A percentile compares a stretch with the other conserved stretches of the same genome.
phyloP scores from a whole-genome alignment of 2,888 invertebrate species.

The Eumerus sabulonum region DNA sequence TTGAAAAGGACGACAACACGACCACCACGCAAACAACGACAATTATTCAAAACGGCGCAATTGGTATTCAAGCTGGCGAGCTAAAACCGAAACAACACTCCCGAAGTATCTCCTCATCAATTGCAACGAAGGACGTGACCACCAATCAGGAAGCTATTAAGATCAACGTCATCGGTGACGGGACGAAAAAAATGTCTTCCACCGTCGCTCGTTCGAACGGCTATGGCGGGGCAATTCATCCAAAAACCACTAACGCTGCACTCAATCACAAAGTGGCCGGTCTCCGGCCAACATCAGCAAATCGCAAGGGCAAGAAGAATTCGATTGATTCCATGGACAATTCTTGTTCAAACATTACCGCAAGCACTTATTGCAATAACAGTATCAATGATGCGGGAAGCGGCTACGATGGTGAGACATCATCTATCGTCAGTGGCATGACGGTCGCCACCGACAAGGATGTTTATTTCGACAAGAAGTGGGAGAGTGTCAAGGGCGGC shows the following conservation, averaged over 20 bases:
- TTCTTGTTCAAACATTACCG: slow-evolving; percentile 77
- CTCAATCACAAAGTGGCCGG: slow-evolving; percentile 52
- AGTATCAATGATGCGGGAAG: slow-evolving; percentile 74
- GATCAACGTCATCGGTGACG: slow-evolving; percentile 76
- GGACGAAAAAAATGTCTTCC: slow-evolving; percentile 67
- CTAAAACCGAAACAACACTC: slow-evolving; percentile 59
- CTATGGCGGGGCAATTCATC: slow-evolving; percentile 28
- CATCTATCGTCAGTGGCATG: slow-evolving; percentile 77
- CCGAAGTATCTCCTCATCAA: slow-evolving; percentile 39
- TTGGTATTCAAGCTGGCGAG: slow-evolving; percentile 26
- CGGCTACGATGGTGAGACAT: slow-evolving; percentile 77
- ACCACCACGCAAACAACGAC: slow-evolving; percentile 75
- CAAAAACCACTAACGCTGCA: slow-evolving; percentile 34
- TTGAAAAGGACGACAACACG: slow-evolving; percentile 76
- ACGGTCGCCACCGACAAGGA: slow-evolving; percentile 70
- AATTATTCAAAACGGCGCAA: slow-evolving; percentile 69
- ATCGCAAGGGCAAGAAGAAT: slow-evolving; percentile 70
- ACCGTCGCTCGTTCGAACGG: slow-evolving; percentile 27
- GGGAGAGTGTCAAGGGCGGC: slow-evolving; percentile 66
- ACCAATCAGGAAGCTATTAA: slow-evolving; percentile 75
- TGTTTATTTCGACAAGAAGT: slow-evolving; percentile 71
- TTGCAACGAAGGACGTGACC: slow-evolving; percentile 31
- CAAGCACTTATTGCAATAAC: slow-evolving; percentile 76
- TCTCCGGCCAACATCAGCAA: slow-evolving; percentile 25
- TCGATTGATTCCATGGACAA: slow-evolving; percentile 74